Percentiles rank a stretch among this genome's conserved stretches.
phyloP scores from a whole-genome alignment of 2,888 invertebrate genomes.

The Leucophora obtusa region DNA sequence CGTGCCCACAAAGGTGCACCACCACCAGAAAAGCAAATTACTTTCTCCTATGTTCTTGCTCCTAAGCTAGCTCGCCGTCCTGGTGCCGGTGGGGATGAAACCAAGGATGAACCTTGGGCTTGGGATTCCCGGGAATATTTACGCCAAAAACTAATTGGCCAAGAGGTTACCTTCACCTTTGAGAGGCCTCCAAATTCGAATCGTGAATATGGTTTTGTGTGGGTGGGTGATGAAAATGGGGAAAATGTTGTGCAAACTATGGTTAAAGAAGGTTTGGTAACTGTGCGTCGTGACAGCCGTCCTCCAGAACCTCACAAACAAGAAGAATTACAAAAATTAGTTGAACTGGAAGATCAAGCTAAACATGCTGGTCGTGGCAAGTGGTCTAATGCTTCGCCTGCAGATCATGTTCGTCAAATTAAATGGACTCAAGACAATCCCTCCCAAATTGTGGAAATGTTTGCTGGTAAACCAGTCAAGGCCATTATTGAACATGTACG shows the following conservation, averaged over 20 bases:
- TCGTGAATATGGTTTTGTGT: constrained; percentile 93
- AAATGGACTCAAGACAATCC: constrained; percentile 94
- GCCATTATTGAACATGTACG: constrained; percentile 98
- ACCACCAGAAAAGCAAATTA: constrained; percentile 94
- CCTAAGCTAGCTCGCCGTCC: constrained; percentile 92
- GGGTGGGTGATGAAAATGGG: constrained; percentile 87
- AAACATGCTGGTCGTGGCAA: constrained; percentile 92
- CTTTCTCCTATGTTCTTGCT: constrained; percentile 93
- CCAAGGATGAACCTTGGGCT: constrained; percentile 94
- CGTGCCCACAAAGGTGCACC: constrained; percentile 91
- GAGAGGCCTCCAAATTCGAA: constrained; percentile 91
- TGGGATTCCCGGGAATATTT: constrained; percentile 99
- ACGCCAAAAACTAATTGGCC: constrained; percentile 93
- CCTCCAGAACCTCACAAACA: constrained; percentile 80
- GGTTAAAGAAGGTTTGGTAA: constrained; percentile 93
- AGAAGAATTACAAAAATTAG: constrained; percentile 85
- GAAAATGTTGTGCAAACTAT: constrained; percentile 94
- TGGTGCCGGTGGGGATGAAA: constrained; percentile 82
- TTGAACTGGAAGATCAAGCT: constrained; percentile 93
- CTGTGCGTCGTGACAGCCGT: constrained; percentile 85
- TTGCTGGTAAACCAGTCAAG: constrained; percentile 90
- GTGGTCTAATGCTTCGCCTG: constrained; percentile 81
- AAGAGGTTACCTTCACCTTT: constrained; percentile 90
- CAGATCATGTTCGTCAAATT: constrained; percentile 90
- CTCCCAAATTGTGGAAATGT: constrained; percentile 90